These are phyloP conservation scores for Eupithecia exiguata DNA, from an alignment of 2,888 invertebrate species.

Conservation along the genomic window DNA sequence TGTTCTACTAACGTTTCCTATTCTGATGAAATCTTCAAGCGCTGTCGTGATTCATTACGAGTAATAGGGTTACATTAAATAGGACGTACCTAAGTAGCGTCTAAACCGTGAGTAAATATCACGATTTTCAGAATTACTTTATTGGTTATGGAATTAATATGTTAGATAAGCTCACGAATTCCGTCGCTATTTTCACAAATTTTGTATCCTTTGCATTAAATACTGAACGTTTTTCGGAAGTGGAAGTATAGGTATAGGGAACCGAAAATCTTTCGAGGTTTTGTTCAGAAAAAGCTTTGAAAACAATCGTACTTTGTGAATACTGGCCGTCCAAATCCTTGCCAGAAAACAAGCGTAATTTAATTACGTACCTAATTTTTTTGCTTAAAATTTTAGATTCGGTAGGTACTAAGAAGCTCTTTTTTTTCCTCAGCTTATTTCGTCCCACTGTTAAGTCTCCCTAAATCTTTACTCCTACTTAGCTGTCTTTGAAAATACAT, in stretches of 20 bases:
- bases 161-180: not conserved
- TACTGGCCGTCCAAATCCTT: not conserved
- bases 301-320: not conserved
- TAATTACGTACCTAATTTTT: no score
- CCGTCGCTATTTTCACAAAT: not conserved
- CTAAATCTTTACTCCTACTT: not conserved
- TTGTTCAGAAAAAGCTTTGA: not conserved
- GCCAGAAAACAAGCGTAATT: not conserved
- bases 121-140: slow-evolving; percentile 14
- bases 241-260: slow-evolving; percentile 1
- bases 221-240: not conserved
- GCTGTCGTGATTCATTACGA: slow-evolving; percentile 18
- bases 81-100: not conserved
- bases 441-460: not conserved
- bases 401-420: no score
- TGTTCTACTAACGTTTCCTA: slow-evolving; percentile 18
- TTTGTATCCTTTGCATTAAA: not conserved
- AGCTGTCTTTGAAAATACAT: not conserved
- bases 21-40: slow-evolving; percentile 14
- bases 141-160: not conserved
- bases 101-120: slow-evolving; percentile 22
- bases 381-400: no score
- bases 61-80: slow-evolving; percentile 9
- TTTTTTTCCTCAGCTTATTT: not conserved
- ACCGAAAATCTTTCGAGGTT: not conserved